These are phyloP conservation scores for Sarcophaga carnaria DNA, from an alignment of 2,888 invertebrate genomes.

Conservation along the genomic window DNA sequence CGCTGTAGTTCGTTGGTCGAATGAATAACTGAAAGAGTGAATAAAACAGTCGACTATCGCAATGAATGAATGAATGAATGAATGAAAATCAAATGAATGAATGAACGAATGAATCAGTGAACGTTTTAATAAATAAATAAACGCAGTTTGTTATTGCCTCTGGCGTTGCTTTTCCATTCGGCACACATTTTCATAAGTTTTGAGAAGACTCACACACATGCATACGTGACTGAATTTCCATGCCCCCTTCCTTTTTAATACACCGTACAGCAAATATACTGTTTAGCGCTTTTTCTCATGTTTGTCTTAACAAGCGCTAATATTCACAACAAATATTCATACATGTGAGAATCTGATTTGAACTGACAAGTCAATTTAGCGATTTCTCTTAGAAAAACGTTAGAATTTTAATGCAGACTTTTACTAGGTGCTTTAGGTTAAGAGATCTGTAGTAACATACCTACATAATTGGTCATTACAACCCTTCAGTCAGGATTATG, in stretches of 20 bases:
- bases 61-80: not conserved
- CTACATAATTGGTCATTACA: no score
- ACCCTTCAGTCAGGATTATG: no score
- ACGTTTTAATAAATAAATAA: slow-evolving; percentile 19
- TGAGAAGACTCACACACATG: not conserved
- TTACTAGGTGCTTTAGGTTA: no score
- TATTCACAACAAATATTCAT: not conserved
- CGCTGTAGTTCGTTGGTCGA: not conserved
- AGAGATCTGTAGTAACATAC: no score
- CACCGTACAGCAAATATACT: not conserved
- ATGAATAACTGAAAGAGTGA: slow-evolving; percentile 45
- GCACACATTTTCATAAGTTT: not conserved
- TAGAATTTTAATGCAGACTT: no score
- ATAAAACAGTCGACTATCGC: slow-evolving; percentile 9
- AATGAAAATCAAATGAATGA: slow-evolving; percentile 17
- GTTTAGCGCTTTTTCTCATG: not conserved
- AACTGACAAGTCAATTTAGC: no score
- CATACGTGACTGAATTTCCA: no score
- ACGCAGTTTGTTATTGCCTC: not conserved
- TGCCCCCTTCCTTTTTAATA: not conserved
- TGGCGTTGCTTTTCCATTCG: not conserved
- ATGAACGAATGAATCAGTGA: slow-evolving; percentile 21
- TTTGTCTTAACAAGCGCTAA: no score
- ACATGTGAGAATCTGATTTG: not conserved
- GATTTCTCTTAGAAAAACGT: no score